Percentiles rank a stretch among this genome's conserved stretches.
Evolutionary conservation across 1,140 invertebrate species (phyloP).

Genomic region (Hycleus phaleratus): DNA sequence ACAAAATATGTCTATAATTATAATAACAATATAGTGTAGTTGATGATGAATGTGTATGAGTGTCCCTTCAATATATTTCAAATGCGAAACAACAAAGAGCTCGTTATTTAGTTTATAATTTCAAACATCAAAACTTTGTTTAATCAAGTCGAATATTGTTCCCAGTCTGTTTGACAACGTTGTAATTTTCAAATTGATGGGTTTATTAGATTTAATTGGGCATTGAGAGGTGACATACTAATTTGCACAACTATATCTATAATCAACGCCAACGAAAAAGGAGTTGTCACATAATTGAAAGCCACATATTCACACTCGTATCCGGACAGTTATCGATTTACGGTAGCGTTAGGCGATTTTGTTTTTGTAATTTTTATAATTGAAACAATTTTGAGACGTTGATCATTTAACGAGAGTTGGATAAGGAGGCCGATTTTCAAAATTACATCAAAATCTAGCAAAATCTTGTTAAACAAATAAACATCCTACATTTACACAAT

Average conservation of each 20-base stretch:
- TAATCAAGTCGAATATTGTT: slow-evolving; percentile 1
- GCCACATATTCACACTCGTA: too few relatives aligned
- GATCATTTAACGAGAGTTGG: too few relatives aligned
- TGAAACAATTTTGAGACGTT: too few relatives aligned
- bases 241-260: too few relatives aligned
- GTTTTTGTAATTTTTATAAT: too few relatives aligned
- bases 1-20: slow-evolving; percentile 20
- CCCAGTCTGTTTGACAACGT: background rate
- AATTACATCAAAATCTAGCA: slow-evolving; percentile 1
- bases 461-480: slow-evolving; percentile 2
- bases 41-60: background rate
- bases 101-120: slow-evolving; percentile 26
- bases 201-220: too few relatives aligned
- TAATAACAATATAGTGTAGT: slow-evolving; percentile 22
- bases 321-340: too few relatives aligned
- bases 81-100: slow-evolving; percentile 17
- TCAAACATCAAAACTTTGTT: slow-evolving; percentile 15
- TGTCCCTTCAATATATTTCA: slow-evolving; percentile 3
- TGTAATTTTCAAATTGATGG: background rate
- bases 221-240: too few relatives aligned
- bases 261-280: too few relatives aligned
- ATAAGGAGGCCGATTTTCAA: background rate
- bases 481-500: background rate
- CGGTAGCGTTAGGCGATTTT: too few relatives aligned
- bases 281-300: too few relatives aligned